Base-by-base conservation (phyloP, 1,140 invertebrate species). In the Trichogramma pretiosum region DNA sequence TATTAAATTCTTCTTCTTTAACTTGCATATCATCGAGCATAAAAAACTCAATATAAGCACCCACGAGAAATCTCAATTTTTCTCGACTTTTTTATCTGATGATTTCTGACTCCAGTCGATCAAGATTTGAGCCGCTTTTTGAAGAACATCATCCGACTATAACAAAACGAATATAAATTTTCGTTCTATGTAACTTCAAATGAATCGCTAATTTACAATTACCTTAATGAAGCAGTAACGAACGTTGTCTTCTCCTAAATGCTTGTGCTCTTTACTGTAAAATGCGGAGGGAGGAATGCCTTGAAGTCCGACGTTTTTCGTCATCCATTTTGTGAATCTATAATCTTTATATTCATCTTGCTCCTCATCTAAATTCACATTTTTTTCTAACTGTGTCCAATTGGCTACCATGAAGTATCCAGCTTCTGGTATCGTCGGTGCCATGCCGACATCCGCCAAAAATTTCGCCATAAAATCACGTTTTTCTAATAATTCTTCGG, bases 381-480 rank as follows among this genome's bases (percentile, higher is more conserved):
- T 79, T 21, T 72, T 66, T 24, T 70, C 79, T 53, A 94, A 70
- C 5, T 77, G 70, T n/a, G 79, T 81, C 82, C 91, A 96, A 68
- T 98, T 88, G 3, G 91, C 92, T 10, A 98, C 63, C 77, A 99
- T 89, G 65, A 99, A 98, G 68, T 97, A 99, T 0, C 95, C 95
- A 13, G 90, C 94, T 52, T 98, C 88, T 0, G 96, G 96, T 36
- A 98, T 75, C 1, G 89, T 92, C 1, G 94, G 93, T 14, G 79
- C 80, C 80, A 99, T 87, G 1, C 91, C 93, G 43, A 84, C 80
- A 5, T 91, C 84, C 8, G 52, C 63, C 2, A 98, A 68, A 36
- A 86, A 77, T 58, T 83, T 82, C 0, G 81, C 84, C 72, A 98
- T 83, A 53, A 73, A 84, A 63, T 98, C 87, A 18, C 93, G 70